Evolutionary conservation across 92 coral and sea anemone genomes (phyloP).

Genomic region (Parazoanthus darwini): DNA sequence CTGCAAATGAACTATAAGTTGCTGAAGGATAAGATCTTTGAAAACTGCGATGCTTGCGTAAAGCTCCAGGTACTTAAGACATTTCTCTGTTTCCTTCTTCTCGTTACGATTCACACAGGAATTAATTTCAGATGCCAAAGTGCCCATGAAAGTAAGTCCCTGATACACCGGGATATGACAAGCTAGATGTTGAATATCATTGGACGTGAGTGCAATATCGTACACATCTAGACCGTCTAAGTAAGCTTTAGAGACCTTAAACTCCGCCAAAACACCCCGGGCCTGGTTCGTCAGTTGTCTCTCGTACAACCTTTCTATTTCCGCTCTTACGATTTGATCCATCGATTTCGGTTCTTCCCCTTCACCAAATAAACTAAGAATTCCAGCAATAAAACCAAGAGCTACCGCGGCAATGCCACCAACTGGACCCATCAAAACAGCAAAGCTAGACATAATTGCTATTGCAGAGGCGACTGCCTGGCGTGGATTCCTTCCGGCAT

Average conservation of each 20-base stretch:
- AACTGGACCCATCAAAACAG: slow-evolving; percentile 48
- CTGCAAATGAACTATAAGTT: slow-evolving; percentile 40
- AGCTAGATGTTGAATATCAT: slow-evolving; percentile 36
- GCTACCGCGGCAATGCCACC: slow-evolving; percentile 44
- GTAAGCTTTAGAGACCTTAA: slow-evolving; percentile 49
- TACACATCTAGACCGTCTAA: slow-evolving; percentile 38
- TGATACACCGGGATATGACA: slow-evolving; percentile 47
- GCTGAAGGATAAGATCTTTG: slow-evolving; percentile 50
- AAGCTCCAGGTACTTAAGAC: slow-evolving; percentile 55
- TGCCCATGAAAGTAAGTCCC: slow-evolving; percentile 52
- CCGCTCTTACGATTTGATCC: slow-evolving; percentile 38
- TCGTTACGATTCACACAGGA: slow-evolving; percentile 33
- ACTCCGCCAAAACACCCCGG: slow-evolving; percentile 38
- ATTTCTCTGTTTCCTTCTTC: slow-evolving; percentile 26
- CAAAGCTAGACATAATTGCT: slow-evolving; percentile 40
- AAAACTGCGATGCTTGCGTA: slow-evolving; percentile 46
- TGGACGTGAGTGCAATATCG: slow-evolving; percentile 26
- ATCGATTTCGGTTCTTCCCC: slow-evolving; percentile 42
- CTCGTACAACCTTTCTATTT: slow-evolving; percentile 44
- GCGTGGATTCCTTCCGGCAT: slow-evolving; percentile 29
- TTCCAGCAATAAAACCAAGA: slow-evolving; percentile 50
- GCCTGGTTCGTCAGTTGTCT: slow-evolving; percentile 48
- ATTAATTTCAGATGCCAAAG: slow-evolving; percentile 34
- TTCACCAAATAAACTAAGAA: slow-evolving; percentile 58
- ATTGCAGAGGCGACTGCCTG: slow-evolving; percentile 49